A percentile compares a stretch with the other conserved stretches of the same genome.
Evolutionary conservation across 2,888 invertebrate species (phyloP).

Genomic region (Meteorus cinctellus): DNA sequence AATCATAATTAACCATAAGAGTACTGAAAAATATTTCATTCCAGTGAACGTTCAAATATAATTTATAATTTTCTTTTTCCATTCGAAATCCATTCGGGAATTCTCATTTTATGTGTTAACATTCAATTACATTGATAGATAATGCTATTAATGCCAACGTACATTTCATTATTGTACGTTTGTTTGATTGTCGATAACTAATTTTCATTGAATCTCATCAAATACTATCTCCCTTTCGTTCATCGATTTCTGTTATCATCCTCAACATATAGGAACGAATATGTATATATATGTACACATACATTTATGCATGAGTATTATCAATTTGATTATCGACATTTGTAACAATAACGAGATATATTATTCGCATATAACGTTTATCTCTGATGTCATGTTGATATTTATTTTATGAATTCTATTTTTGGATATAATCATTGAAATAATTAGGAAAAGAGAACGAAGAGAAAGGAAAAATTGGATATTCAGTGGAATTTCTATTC

Average conservation of each 20-base stretch:
- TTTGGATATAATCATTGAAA: neutral
- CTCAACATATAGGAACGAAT: neutral
- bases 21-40: neutral
- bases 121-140: slow-evolving; percentile 20
- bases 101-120: slow-evolving; percentile 5
- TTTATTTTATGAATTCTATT: neutral
- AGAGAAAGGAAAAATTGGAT: neutral
- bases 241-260: slow-evolving; percentile 23
- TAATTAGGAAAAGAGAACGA: neutral
- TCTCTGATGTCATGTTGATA: neutral
- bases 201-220: slow-evolving; percentile 31
- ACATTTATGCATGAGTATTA: slow-evolving; percentile 6
- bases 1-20: neutral
- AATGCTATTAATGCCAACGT: slow-evolving; percentile 4
- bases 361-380: neutral
- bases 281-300: neutral
- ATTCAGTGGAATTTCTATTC: neutral
- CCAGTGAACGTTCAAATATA: neutral
- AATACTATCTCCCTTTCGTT: neutral
- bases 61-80: neutral
- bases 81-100: neutral
- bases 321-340: slow-evolving; percentile 16
- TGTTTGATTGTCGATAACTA: slow-evolving; percentile 21
- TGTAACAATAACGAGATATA: slow-evolving; percentile 6
- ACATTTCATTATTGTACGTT: slow-evolving; percentile 29